Percentiles rank a stretch among this genome's conserved stretches.
Conservation (phyloP, 2,888 invertebrate species). For the Poecilobothrus nobilitatus region DNA sequence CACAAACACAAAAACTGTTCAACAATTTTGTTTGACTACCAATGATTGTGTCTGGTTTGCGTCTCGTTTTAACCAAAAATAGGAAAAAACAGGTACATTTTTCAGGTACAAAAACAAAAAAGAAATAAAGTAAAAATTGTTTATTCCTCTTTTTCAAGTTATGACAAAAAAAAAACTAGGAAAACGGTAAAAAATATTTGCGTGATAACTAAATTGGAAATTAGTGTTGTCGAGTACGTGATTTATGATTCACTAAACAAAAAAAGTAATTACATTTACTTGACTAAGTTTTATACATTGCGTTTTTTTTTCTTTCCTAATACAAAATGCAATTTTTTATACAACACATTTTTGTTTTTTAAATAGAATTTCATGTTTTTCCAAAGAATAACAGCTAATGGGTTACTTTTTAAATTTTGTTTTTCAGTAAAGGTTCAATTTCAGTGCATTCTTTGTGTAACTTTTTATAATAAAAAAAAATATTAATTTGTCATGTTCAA, state of each 20-base stretch:
- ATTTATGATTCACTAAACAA: background rate
- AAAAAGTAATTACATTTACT: too few relatives aligned
- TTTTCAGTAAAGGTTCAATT: too few relatives aligned
- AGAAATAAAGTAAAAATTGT: background rate
- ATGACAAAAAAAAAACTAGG: background rate
- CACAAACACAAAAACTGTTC: too few relatives aligned
- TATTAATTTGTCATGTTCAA: too few relatives aligned
- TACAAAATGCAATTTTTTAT: too few relatives aligned
- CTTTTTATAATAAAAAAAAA: too few relatives aligned
- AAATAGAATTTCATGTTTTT: too few relatives aligned
- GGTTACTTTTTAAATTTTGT: too few relatives aligned
- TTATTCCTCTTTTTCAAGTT: background rate
- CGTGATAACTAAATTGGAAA: slow-evolving; percentile 1
- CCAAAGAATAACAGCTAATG: too few relatives aligned
- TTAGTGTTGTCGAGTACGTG: slow-evolving; percentile 4
- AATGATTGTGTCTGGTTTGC: background rate
- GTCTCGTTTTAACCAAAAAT: background rate
- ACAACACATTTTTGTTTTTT: too few relatives aligned
- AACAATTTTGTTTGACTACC: background rate
- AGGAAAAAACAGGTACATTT: background rate
- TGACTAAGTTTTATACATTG: background rate
- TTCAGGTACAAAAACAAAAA: too few relatives aligned
- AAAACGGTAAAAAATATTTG: background rate
- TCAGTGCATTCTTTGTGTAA: too few relatives aligned
- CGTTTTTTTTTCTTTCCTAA: background rate